Conservation (phyloP, 2,113 vertebrate genomes). For the Rhinoptilus africanus region DNA sequence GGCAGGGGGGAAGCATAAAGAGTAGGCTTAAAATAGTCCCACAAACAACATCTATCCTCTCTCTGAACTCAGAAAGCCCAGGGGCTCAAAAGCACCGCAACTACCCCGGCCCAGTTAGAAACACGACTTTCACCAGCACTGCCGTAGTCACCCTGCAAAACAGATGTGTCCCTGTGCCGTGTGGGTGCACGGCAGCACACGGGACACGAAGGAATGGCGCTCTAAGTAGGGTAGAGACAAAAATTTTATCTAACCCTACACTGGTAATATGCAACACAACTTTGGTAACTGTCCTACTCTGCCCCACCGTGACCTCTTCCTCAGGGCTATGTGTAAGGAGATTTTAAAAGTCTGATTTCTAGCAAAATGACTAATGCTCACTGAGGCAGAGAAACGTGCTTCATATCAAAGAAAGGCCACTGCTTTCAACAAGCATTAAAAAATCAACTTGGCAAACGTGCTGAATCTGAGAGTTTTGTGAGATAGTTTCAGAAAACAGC, state of each 20-base stretch:
- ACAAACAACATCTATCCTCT: neutral
- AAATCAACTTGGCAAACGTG: neutral
- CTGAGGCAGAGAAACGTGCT: neutral
- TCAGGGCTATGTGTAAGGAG: neutral
- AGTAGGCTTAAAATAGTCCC: neutral
- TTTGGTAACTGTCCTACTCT: neutral
- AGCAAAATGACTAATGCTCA: neutral
- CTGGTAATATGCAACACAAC: neutral
- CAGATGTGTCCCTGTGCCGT: accelerated
- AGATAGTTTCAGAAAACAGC: neutral
- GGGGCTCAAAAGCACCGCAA: neutral
- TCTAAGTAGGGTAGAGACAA: neutral
- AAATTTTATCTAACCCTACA: neutral
- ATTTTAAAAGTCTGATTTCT: neutral
- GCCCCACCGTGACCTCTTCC: neutral
- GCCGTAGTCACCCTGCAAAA: neutral
- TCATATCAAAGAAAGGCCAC: neutral
- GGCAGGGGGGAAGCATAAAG: neutral
- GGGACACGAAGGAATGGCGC: neutral
- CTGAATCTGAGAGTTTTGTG: neutral
- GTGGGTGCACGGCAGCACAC: accelerated
- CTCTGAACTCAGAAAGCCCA: neutral
- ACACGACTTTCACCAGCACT: neutral
- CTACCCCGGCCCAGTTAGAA: neutral
- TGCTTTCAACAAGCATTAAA: neutral